Base-by-base conservation (phyloP, 2,888 invertebrate species). In the Ochropacha duplaris region DNA sequence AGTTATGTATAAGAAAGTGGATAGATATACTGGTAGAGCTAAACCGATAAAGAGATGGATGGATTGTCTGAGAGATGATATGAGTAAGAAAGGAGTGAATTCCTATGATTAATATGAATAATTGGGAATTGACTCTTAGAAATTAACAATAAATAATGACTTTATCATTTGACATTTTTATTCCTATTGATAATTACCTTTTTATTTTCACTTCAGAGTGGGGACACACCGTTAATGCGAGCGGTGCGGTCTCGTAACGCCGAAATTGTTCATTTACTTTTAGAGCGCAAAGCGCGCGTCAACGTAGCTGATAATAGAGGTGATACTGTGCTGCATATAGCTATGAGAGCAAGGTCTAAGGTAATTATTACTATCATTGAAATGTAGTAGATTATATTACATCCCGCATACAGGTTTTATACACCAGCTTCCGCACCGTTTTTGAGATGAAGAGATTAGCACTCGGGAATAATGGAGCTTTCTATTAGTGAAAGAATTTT, bases 261-360 rank as follows among this genome's bases (percentile, higher is more conserved):
- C 44, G 98, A 98, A 79, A 96, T 98, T 79, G 98, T 98, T 50
- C 97, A 98, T 80, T 84, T 99, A 74, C 89, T 99, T 64, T 88
- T 99, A 64, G 98, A 99, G 76, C 96, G 97, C 70, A 97, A 98
- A 76, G 97, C 99, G 9, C 98, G 98, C 86, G 98, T 99, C 24
- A 96, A 96, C 57, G 98, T 98, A 4, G 95, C 95, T n/a, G 98
- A 97, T 82, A 96, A 96, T 76, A 95, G 97, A 76, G 99, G 99
- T 0, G 99, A 99, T 86, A 99, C 99, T 44, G 97, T 97, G 22
- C 93, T 99, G 49, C 99, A 99, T 84, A 97, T 99, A 70, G 98
- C 99, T 0, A 97, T 99, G 96, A 94, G 99, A 61, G 98, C 99
- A 0, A 94, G 99, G 57, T 98, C 98, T 44, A 97, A 97, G 88